phyloP scores from a whole-genome alignment of 2,888 invertebrate species.

The Eupelmus urozonus region DNA sequence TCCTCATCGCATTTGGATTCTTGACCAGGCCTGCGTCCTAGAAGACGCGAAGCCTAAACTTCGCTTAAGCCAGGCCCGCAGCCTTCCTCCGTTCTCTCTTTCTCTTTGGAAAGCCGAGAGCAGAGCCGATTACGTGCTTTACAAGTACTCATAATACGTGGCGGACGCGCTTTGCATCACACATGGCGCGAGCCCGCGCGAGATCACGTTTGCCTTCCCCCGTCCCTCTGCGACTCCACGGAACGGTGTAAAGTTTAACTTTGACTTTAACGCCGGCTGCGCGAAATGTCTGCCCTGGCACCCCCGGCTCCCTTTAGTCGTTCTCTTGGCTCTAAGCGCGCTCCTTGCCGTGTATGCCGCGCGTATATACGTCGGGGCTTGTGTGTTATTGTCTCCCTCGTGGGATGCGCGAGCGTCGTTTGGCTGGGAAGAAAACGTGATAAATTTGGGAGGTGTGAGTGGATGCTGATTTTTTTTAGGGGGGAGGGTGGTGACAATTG shows the following conservation, averaged over 20 bases:
- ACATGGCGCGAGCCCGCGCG: constrained; percentile 70
- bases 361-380: background rate
- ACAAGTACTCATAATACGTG: constrained; percentile 69
- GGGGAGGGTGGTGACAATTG: constrained; percentile 39
- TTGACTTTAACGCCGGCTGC: constrained; percentile 74
- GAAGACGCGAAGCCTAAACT: background rate
- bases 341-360: background rate
- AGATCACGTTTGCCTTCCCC: constrained; percentile 65
- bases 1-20: constrained; percentile 42
- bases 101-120: constrained; percentile 3
- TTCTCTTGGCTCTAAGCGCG: background rate
- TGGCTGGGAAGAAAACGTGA: constrained; percentile 44
- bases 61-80: background rate
- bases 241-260: constrained; percentile 74
- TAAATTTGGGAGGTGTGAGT: constrained; percentile 29
- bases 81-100: background rate
- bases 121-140: constrained; percentile 68
- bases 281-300: constrained; percentile 71
- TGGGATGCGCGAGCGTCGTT: background rate
- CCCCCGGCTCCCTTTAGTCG: background rate
- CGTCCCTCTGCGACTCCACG: constrained; percentile 46
- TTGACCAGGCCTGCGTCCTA: constrained; percentile 52
- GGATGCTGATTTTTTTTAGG: constrained; percentile 17
- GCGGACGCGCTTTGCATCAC: constrained; percentile 69
- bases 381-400: constrained; percentile 11